These are phyloP conservation scores for Festucalex cinctus DNA, from an alignment of 2,113 vertebrate genomes.

Conservation along the genomic window DNA sequence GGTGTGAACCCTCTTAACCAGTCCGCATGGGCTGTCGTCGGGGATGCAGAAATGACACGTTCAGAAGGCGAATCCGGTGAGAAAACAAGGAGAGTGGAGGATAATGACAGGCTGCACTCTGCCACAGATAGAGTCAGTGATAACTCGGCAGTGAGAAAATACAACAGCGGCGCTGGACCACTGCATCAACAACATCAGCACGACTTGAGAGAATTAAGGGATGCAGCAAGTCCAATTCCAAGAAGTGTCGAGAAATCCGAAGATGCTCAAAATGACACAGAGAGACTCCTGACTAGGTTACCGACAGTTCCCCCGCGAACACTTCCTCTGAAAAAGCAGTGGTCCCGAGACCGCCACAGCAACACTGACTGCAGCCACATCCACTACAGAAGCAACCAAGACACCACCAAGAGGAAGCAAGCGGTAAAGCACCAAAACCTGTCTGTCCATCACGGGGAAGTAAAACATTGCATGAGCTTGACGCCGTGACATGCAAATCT, in stretches of 20 bases:
- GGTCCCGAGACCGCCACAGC: constrained; percentile 63
- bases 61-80: constrained; percentile 32
- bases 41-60: constrained; percentile 33
- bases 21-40: constrained; percentile 26
- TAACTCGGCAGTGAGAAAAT: constrained; percentile 14
- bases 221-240: constrained; percentile 16
- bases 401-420: constrained; percentile 71
- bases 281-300: constrained; percentile 31
- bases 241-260: constrained; percentile 18
- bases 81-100: constrained; percentile 30
- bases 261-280: constrained; percentile 33
- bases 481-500: constrained; percentile 55
- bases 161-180: constrained; percentile 1
- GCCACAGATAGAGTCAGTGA: constrained; percentile 17
- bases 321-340: constrained; percentile 71
- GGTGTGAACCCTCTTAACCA: constrained; percentile 27
- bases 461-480: constrained; percentile 76
- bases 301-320: constrained; percentile 60
- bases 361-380: constrained; percentile 66
- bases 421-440: constrained; percentile 72
- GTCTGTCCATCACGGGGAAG: constrained; percentile 65
- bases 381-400: constrained; percentile 67
- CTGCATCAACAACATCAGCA: constrained; percentile 38
- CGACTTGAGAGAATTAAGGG: constrained; percentile 35
- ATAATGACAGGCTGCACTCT: constrained; percentile 10